phyloP scores from a whole-genome alignment of 2,888 invertebrate species.

The Malthinus seriepunctatus region DNA sequence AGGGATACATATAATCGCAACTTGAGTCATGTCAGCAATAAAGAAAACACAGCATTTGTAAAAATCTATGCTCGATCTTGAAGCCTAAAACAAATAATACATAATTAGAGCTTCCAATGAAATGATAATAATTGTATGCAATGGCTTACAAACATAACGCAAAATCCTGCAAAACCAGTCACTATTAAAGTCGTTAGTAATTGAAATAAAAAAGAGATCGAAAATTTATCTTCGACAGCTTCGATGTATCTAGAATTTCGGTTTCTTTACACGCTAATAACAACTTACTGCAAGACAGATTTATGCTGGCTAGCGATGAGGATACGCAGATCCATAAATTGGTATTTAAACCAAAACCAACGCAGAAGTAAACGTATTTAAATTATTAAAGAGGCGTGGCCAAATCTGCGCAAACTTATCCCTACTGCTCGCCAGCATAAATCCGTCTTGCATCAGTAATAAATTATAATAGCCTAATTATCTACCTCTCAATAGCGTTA shows the following conservation, averaged over 20 bases:
- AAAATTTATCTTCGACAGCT: background rate
- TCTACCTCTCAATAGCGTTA: background rate
- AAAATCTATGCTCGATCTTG: background rate
- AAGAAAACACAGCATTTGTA: background rate
- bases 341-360: too few species aligned
- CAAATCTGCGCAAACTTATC: too few species aligned
- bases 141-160: background rate
- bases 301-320: too few species aligned
- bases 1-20: background rate
- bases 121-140: background rate
- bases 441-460: too few species aligned
- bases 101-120: background rate
- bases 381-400: too few species aligned
- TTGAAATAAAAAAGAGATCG: background rate
- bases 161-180: background rate
- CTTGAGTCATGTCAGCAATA: background rate
- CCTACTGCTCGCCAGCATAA: too few species aligned
- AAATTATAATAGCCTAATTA: too few species aligned
- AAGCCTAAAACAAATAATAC: background rate
- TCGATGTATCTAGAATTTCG: too few species aligned
- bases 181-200: background rate
- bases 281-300: too few species aligned
- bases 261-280: too few species aligned
- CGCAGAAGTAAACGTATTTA: too few species aligned
- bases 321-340: too few species aligned